Base-by-base conservation (phyloP, 2,888 invertebrate genomes). In the Pimpla rufipes region DNA sequence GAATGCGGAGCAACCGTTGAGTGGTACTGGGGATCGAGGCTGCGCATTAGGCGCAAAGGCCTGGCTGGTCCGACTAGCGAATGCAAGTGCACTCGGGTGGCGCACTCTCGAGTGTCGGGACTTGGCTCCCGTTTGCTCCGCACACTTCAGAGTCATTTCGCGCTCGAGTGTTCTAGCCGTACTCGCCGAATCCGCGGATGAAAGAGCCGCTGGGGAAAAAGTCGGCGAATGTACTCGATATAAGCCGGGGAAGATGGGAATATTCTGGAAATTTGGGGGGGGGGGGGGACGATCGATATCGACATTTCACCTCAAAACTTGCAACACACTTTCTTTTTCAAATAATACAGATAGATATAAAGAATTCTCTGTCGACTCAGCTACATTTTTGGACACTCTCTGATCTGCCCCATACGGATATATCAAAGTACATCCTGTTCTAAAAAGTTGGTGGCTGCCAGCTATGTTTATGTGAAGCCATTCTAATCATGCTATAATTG, bases 121-220 rank as follows among this genome's bases (percentile, higher is more conserved):
- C 67, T 67, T 35, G 29, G 47, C 67, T 67, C 35, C 18, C 47
- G 50, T 47, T 67, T 42, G 67, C 23, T 47, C 16, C 45, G 45
- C 21, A 67, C 47, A 47, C 67, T 67, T 50, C 29, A 67, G 29
- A 83, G 71, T 74, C 79, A 79, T 79, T 83, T 23, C n/a, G 13
- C 13, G 59, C n/a, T 59, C 11, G 13, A 68, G 45, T n/a, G 18
- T 16, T 35, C 57, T 7, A 29, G 35, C 57, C n/a, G 13, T 73
- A 64, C 66, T 67, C 16, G 64, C 73, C 64, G 71, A 50, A 76
- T 76, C 78, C 71, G 57, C 5, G 75, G 78, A 84, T 81, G 81
- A 70, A 81, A 84, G 75, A 59, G 59, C 13, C 7, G 29, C 75
- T 37, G 37, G 52, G 45, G n/a, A n/a, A 40, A 64, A 35, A 40